A percentile compares a stretch with the other conserved stretches of the same genome.
phyloP scores from a whole-genome alignment of 2,888 invertebrate genomes.

The Idaea biselata region DNA sequence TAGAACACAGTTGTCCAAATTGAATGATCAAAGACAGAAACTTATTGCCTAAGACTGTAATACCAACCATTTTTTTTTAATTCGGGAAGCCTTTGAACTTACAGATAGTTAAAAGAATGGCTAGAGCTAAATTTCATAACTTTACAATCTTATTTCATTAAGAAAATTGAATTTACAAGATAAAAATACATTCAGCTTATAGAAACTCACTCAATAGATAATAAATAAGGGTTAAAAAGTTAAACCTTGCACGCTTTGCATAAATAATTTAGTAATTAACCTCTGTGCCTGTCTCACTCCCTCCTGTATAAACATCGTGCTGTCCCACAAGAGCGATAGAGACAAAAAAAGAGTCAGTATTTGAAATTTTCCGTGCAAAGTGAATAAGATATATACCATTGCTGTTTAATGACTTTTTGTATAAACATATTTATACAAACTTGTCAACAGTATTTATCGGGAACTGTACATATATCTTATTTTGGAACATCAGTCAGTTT shows the following conservation, averaged over 20 bases:
- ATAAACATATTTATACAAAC: conserved; percentile 15
- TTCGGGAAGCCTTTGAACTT: too few species aligned
- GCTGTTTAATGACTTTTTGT: conserved; percentile 8
- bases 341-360: too few species aligned
- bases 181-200: conserved; percentile 17
- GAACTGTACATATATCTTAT: conserved; percentile 25
- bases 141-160: conserved; percentile 21
- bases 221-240: conserved; percentile 6
- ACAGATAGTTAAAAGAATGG: conserved; percentile 57
- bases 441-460: conserved; percentile 14
- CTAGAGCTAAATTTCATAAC: conserved; percentile 55
- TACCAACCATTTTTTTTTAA: too few species aligned
- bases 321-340: too few species aligned
- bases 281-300: too few species aligned
- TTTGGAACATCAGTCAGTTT: conserved; percentile 56
- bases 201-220: conserved; percentile 14
- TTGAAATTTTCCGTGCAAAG: too few species aligned
- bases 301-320: too few species aligned
- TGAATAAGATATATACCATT: conserved; percentile 2
- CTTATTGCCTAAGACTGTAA: too few species aligned
- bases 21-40: conserved; percentile 30
- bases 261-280: too few species aligned
- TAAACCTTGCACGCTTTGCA: too few species aligned
- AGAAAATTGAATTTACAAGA: conserved; percentile 52
- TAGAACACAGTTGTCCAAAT: conserved; percentile 30